A percentile compares a stretch with the other conserved stretches of the same genome.
phyloP scores from a whole-genome alignment of 2,113 vertebrate genomes.

The Petromus typicus region DNA sequence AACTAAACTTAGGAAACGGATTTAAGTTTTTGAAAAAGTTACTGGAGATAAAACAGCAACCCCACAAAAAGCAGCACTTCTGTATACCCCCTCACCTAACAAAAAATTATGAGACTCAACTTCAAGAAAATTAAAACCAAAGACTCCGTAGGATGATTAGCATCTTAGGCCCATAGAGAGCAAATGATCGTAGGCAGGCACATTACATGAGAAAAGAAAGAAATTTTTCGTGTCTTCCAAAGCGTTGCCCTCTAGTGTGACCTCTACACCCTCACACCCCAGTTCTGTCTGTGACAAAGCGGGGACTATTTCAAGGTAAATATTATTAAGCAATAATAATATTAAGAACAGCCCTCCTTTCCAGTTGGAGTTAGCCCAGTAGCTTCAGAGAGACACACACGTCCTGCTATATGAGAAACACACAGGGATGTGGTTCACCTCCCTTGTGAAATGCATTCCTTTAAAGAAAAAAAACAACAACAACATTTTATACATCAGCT shows the following conservation, averaged over 20 bases:
- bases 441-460: not conserved
- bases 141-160: not conserved
- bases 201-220: not conserved
- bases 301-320: no score
- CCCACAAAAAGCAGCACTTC: not conserved
- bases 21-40: constrained; percentile 37
- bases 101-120: not conserved
- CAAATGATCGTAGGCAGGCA: not conserved
- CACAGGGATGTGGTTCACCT: not conserved
- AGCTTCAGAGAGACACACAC: not conserved
- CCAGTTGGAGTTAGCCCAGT: not conserved
- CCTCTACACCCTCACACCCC: not conserved
- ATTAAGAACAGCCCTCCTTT: not conserved
- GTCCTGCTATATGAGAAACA: not conserved
- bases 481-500: not conserved
- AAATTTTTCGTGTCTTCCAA: not conserved
- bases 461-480: not conserved
- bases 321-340: no score
- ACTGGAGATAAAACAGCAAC: not conserved
- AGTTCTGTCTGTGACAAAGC: not conserved
- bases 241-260: not conserved
- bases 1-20: not conserved
- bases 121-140: not conserved
- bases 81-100: not conserved
- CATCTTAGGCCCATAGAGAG: not conserved